Base-by-base conservation (phyloP, 1,140 invertebrate genomes). In the Epicauta chinensis region DNA sequence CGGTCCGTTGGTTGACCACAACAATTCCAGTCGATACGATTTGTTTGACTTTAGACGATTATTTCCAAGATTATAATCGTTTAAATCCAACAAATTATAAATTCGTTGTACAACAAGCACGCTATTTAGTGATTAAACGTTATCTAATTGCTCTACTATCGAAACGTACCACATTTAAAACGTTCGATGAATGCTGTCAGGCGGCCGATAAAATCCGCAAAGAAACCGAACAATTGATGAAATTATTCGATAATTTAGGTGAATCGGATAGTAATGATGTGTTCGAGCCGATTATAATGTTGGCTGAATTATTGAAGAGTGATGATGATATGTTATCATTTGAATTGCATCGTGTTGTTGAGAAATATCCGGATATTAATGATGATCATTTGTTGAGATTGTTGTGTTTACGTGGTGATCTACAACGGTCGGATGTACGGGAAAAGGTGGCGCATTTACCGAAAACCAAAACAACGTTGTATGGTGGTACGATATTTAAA, bases 41-140 rank as follows among this genome's bases (percentile, higher is more conserved):
- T 32, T 93, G 89, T 66, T 86, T 90, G 0, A 97, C 94, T 0
- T 73, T 97, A 38, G 90, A 93, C 57, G 94, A 97, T 71, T 98
- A 97, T 68, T 93, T 93, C 67, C 79, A 80, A 64, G 94, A 97
- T 73, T 97, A 97, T 66, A 86, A 86, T 57, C 91, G 96, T 69
- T 72, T 97, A 5, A 81, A 86, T 13, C 81, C 84, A 1, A 81
- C 82, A 43, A 94, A 95, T 73, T 93, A 93, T 66, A 87, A 93
- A 57, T 84, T 84, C 62, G 81, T 97, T 0, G 91, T 96, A 48
- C 81, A 79, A 11, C 85, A 90, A 70, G 89, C 89, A 0, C 85
- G 91, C 66, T 86, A 84, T 65, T 73, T 86, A 23, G 84, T 97
- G 16, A 87, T 90, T 2, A 86, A 86, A 63, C 81, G 88, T 44